These are phyloP conservation scores for Seira musarum DNA, from an alignment of 2,888 invertebrate genomes.

Conservation along the genomic window DNA sequence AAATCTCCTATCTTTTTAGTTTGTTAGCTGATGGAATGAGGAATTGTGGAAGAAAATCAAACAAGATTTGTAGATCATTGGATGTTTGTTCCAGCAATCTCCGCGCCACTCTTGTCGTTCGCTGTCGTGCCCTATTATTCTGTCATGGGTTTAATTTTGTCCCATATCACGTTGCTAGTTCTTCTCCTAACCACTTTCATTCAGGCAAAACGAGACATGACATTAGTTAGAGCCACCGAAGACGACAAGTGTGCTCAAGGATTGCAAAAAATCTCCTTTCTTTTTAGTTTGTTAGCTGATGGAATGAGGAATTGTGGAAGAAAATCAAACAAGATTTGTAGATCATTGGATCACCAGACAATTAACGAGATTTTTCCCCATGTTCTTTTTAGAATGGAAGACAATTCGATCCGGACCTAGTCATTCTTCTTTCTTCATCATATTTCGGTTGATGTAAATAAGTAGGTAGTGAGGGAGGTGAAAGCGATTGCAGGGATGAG, in stretches of 20 bases:
- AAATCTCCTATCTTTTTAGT: background rate
- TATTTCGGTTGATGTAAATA: too few relatives aligned
- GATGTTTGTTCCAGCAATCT: too few relatives aligned
- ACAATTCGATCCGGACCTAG: background rate
- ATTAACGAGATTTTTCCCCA: background rate
- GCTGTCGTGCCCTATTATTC: background rate
- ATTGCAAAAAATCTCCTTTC: background rate
- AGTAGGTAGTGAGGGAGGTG: too few relatives aligned
- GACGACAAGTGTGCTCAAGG: background rate
- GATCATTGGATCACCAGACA: constrained; percentile 12
- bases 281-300: background rate
- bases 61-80: constrained; percentile 3
- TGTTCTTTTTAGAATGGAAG: background rate
- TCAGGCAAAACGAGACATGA: background rate
- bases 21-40: background rate
- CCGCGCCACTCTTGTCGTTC: too few relatives aligned
- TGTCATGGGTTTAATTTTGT: background rate
- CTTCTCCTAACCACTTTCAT: background rate
- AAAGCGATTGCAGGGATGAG: too few relatives aligned
- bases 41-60: background rate
- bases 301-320: background rate
- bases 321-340: constrained; percentile 6
- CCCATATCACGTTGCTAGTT: background rate
- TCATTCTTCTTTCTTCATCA: too few relatives aligned
- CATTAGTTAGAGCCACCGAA: background rate